These are phyloP conservation scores for Cassiopea andromeda DNA, from an alignment of 30 jellyfish, hydroid and myxozoan genomes.

Conservation along the genomic window DNA sequence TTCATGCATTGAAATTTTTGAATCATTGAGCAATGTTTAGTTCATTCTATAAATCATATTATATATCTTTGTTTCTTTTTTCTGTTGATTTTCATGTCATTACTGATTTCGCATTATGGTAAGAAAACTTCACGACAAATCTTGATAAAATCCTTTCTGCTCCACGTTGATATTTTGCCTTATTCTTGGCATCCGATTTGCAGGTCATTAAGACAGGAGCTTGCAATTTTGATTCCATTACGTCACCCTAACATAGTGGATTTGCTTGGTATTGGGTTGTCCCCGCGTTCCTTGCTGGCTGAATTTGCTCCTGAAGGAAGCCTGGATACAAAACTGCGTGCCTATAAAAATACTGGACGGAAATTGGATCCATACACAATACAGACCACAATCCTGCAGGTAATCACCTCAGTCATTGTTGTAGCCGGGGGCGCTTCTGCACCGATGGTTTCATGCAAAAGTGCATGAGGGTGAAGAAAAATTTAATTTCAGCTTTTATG, in stretches of 20 bases:
- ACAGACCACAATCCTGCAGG: slow-evolving; percentile 79
- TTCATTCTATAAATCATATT: no score
- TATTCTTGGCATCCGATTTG: slow-evolving; percentile 1
- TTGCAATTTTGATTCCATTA: slow-evolving; percentile 85
- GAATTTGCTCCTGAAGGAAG: slow-evolving; percentile 97
- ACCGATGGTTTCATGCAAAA: no score
- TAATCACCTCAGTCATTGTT: background rate
- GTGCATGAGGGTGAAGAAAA: no score
- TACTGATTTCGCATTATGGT: no score
- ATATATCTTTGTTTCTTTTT: no score
- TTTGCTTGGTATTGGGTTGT: slow-evolving; percentile 78
- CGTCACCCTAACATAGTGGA: slow-evolving; percentile 72
- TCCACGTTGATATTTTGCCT: no score
- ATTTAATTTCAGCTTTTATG: no score
- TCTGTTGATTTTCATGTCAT: no score
- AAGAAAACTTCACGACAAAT: no score
- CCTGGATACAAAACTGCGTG: slow-evolving; percentile 47
- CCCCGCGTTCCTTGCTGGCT: slow-evolving; percentile 79
- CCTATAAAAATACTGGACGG: slow-evolving; percentile 77
- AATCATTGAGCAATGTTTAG: no score
- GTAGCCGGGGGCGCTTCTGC: background rate
- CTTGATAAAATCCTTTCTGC: no score
- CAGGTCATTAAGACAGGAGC: slow-evolving; percentile 93
- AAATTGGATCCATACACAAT: slow-evolving; percentile 72
- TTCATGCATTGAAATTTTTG: no score